These are phyloP conservation scores for Lycia hirtaria DNA, from an alignment of 2,888 invertebrate species.

Conservation along the genomic window DNA sequence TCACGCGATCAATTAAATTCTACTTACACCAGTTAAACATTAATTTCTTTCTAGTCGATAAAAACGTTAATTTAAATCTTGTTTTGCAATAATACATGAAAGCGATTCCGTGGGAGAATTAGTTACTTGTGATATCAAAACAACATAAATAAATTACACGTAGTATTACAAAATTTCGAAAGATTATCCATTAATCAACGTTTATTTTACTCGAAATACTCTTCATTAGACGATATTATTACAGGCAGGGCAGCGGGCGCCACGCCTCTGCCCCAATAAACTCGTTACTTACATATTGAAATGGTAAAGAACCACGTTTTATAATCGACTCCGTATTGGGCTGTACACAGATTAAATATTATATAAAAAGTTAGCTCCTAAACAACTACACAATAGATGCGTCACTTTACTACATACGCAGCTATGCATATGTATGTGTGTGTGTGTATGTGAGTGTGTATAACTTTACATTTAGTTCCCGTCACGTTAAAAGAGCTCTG, in stretches of 20 bases:
- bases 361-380: background rate
- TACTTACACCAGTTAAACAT: too few species aligned
- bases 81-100: background rate
- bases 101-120: background rate
- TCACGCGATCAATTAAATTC: too few species aligned
- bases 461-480: too few species aligned
- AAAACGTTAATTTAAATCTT: too few species aligned
- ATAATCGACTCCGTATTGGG: constrained; percentile 39
- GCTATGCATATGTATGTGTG: too few species aligned
- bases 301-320: constrained; percentile 33
- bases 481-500: too few species aligned
- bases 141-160: background rate
- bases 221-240: background rate
- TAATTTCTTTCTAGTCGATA: too few species aligned
- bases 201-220: background rate
- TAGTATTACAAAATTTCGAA: too few species aligned
- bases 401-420: too few species aligned
- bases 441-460: too few species aligned
- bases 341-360: background rate
- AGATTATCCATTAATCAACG: background rate
- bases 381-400: too few species aligned
- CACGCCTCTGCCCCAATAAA: constrained; percentile 34
- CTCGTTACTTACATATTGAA: constrained; percentile 32
- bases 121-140: background rate
- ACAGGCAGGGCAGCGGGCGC: constrained; percentile 13